Percentiles rank a stretch among this genome's conserved stretches.
These are phyloP conservation scores for Drosophila ercepeae DNA, from an alignment of 1,140 invertebrate species.

Conservation along the genomic window DNA sequence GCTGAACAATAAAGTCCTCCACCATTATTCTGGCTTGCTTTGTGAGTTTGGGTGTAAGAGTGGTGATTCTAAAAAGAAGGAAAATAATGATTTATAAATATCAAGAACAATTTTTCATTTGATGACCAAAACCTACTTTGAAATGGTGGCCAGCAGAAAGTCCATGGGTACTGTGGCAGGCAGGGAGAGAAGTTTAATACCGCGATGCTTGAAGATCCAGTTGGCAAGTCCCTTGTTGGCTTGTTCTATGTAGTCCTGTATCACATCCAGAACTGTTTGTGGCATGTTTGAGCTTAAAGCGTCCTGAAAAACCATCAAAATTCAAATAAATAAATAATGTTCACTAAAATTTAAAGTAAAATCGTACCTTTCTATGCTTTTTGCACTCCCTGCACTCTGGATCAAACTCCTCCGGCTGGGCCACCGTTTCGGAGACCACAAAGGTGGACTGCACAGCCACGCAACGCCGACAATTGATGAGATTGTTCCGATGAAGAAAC, in stretches of 20 bases:
- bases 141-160: conserved; percentile 92
- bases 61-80: conserved; percentile 51
- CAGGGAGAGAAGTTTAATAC: conserved; percentile 91
- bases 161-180: conserved; percentile 94
- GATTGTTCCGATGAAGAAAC: conserved; percentile 95
- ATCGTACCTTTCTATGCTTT: conserved; percentile 90
- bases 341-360: background rate
- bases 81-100: background rate
- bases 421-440: conserved; percentile 87
- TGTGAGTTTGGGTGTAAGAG: conserved; percentile 71
- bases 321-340: background rate
- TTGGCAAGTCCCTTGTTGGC: conserved; percentile 95
- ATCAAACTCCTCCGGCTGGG: conserved; percentile 89
- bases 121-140: conserved; percentile 87
- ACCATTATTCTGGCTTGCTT: conserved; percentile 69
- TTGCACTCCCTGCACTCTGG: conserved; percentile 93
- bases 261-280: conserved; percentile 92
- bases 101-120: background rate
- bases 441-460: conserved; percentile 92
- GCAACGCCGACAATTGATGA: conserved; percentile 93
- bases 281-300: conserved; percentile 93
- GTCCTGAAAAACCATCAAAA: conserved; percentile 86
- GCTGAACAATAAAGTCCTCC: conserved; percentile 63
- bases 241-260: conserved; percentile 95
- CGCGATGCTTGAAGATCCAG: conserved; percentile 93